Evolutionary conservation across 2,113 vertebrate species (phyloP).

Genomic region (Zosterops hypoxanthus): DNA sequence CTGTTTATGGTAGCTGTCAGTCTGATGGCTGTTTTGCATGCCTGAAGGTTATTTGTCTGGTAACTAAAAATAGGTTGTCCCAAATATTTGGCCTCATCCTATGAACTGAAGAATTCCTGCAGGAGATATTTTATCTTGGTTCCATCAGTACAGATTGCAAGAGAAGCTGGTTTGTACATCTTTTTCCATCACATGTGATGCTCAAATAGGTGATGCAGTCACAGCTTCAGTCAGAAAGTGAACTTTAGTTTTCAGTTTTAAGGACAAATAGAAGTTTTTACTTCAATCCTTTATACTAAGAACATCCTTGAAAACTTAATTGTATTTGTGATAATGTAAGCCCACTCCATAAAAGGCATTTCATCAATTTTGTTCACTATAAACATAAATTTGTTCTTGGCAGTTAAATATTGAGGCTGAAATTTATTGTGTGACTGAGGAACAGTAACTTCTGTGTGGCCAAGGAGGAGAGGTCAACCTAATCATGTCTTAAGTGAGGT

Average conservation of each 20-base stretch:
- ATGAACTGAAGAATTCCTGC: not conserved
- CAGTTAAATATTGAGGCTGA: not conserved
- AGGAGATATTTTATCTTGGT: not conserved
- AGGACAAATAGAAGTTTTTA: not conserved
- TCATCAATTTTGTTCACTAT: not conserved
- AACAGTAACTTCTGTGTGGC: not conserved
- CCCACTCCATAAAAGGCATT: not conserved
- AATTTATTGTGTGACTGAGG: not conserved
- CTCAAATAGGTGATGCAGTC: not conserved
- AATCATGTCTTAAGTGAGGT: not conserved
- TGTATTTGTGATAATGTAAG: not conserved
- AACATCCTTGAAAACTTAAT: constrained; percentile 10
- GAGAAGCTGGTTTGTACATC: not conserved
- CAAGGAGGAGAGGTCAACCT: not conserved
- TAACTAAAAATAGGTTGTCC: not conserved
- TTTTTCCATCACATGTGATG: not conserved
- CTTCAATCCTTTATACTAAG: not conserved
- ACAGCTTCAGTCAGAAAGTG: not conserved
- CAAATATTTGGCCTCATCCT: not conserved
- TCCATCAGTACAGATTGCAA: not conserved
- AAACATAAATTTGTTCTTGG: not conserved
- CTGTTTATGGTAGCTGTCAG: not conserved
- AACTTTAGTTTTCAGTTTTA: not conserved
- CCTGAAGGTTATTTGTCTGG: not conserved
- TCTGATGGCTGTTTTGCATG: not conserved